phyloP scores from a whole-genome alignment of 2,797 vertebrate species.

The Kryptopterus vitreolus region DNA sequence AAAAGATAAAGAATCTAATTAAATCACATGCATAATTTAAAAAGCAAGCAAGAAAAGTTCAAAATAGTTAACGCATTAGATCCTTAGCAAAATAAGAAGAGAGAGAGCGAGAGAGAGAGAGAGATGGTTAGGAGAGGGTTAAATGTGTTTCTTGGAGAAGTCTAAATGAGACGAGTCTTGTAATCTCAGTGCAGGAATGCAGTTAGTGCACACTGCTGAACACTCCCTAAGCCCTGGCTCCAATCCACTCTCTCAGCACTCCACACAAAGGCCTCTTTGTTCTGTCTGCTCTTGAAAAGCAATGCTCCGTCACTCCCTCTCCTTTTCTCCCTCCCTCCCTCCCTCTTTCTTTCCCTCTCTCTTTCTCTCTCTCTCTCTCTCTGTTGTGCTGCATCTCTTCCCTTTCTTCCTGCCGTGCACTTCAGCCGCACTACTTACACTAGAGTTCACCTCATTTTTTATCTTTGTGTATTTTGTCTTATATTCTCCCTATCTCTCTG shows the following conservation, averaged over 20 bases:
- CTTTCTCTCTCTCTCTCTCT: slow-evolving; percentile 45
- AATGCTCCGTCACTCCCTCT: slow-evolving; percentile 66
- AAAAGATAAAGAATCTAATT: slow-evolving; percentile 22
- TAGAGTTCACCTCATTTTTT: slow-evolving; percentile 49
- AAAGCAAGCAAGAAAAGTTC: slow-evolving; percentile 35
- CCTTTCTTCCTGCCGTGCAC: slow-evolving; percentile 56
- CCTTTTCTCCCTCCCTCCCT: slow-evolving; percentile 43
- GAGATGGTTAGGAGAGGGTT: slow-evolving; percentile 68
- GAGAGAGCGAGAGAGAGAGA: slow-evolving; percentile 44
- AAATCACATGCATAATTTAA: slow-evolving; percentile 17
- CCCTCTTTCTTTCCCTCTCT: slow-evolving; percentile 42
- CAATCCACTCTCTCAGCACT: slow-evolving; percentile 77
- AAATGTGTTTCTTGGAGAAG: slow-evolving; percentile 77
- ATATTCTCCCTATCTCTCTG: slow-evolving; percentile 18
- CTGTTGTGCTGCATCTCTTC: slow-evolving; percentile 59
- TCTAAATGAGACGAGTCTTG: slow-evolving; percentile 82
- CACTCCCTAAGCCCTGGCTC: slow-evolving; percentile 80
- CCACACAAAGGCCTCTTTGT: slow-evolving; percentile 81
- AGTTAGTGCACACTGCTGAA: slow-evolving; percentile 81
- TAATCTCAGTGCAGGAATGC: slow-evolving; percentile 84
- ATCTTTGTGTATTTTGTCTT: slow-evolving; percentile 40
- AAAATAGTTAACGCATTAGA: slow-evolving; percentile 1
- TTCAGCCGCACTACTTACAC: slow-evolving; percentile 39
- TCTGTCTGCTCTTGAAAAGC: slow-evolving; percentile 80
- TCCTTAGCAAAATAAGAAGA: not conserved